Percentiles rank a stretch among this genome's conserved stretches.
These are phyloP conservation scores for Pachycephala philippinensis DNA, from an alignment of 2,113 vertebrate genomes.

Conservation along the genomic window DNA sequence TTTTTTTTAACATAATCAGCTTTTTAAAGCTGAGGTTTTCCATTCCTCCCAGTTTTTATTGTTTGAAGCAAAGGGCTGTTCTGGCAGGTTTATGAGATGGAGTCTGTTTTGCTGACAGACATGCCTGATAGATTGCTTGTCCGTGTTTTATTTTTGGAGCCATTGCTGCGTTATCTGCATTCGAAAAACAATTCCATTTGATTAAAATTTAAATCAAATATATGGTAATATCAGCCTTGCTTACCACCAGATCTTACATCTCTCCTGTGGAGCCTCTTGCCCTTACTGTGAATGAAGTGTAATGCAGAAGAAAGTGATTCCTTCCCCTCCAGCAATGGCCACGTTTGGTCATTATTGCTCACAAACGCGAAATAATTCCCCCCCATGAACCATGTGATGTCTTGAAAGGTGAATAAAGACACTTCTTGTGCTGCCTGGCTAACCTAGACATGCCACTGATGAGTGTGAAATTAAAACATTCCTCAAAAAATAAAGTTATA, in stretches of 20 bases:
- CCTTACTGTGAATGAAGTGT: background rate
- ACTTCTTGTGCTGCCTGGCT: background rate
- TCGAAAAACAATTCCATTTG: constrained; percentile 25
- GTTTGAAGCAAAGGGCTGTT: constrained; percentile 26
- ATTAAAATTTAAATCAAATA: constrained; percentile 41
- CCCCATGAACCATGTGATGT: background rate
- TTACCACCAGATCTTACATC: background rate
- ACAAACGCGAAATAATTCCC: background rate
- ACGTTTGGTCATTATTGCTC: background rate
- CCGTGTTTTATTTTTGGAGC: constrained; percentile 4
- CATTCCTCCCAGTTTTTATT: constrained; percentile 36
- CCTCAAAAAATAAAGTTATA: background rate
- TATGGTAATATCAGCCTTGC: background rate
- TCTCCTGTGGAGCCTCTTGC: background rate
- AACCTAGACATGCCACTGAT: background rate
- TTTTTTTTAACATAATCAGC: background rate
- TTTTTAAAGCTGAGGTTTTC: background rate
- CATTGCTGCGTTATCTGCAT: background rate
- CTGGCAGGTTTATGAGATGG: constrained; percentile 64
- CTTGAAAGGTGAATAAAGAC: background rate
- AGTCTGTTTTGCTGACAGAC: constrained; percentile 40
- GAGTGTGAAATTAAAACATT: background rate
- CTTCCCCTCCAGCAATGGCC: background rate
- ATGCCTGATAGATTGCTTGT: constrained; percentile 45
- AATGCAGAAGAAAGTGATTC: background rate